Evolutionary conservation across 2,888 invertebrate species (phyloP), one percentile per base, ranked within the genome.

Genomic region (Morpho helenor): DNA sequence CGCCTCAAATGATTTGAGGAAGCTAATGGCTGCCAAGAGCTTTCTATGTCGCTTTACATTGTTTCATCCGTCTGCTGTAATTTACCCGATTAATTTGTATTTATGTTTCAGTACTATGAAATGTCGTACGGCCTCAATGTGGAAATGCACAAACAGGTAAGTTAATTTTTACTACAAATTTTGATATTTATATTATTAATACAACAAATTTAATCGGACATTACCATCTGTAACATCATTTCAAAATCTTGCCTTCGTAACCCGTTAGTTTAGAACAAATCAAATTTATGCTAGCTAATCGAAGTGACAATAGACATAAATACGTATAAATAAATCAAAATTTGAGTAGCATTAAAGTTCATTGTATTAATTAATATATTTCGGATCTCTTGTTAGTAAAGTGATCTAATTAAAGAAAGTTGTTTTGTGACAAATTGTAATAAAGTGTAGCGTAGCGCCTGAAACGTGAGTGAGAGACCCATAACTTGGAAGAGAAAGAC

Each of bases 111-210:
- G 97, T 98, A 98, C 92, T 98, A 98, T 93, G 98, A 98, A 93
- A 98, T 98, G 97, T 97, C 97, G 59, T 98, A 98, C 91, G 97
- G 97, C 76, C 95, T 98, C 90, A 98, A 98, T 91, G 97, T 97
- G 83, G 98, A 98, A 92, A 97, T 98, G 97, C 97, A 97, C 91
- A 98, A 98, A 93, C 98, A 98, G 95, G 96, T 96, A 92, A 91
- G 94, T 84, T 62, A 63, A 57, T 56, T 52, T 64, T 53, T 53
- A n/a, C 22, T 7, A 47, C 16, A 16, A 16, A 16, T 16, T 47
- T 23, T 47, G 7, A 47, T 31, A 47, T 8, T 23, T 23, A 8
- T 22, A 23, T 10, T 42, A 9, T 41, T 40, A 8, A 22, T 10
- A 44, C 48, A 52, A 4, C n/a, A 8, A 8, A 31, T 31, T 31